These are phyloP conservation scores for Macrosteles quadrilineatus DNA, from an alignment of 1,140 invertebrate species.

Conservation along the genomic window DNA sequence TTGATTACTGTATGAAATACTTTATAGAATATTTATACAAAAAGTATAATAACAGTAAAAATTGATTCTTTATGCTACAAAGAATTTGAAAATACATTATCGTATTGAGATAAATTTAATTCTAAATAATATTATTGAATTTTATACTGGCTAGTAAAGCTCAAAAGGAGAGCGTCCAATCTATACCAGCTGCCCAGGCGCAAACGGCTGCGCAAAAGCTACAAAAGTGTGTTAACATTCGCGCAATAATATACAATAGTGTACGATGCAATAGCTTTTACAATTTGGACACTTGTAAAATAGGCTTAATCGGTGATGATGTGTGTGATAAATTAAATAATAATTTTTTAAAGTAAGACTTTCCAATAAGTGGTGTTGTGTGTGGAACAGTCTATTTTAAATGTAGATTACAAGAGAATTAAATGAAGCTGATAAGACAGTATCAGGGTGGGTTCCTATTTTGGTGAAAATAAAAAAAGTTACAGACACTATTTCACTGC, in stretches of 20 bases:
- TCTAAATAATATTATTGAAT: no score
- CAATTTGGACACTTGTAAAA: not conserved
- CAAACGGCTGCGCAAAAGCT: conserved; percentile 29
- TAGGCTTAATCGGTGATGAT: not conserved
- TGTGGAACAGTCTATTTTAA: conserved; percentile 9
- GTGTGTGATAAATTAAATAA: conserved; percentile 7
- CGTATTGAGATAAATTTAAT: no score
- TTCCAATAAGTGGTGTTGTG: not conserved
- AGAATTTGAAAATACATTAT: no score
- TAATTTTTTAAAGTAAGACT: not conserved
- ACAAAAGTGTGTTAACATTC: conserved; percentile 16
- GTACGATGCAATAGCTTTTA: conserved; percentile 20
- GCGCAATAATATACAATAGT: conserved; percentile 35
- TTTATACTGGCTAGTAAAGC: no score
- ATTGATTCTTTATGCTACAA: no score
- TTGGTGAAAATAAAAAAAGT: conserved; percentile 5
- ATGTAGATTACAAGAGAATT: not conserved
- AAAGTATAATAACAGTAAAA: no score
- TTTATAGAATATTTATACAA: no score
- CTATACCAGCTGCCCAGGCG: conserved; percentile 27
- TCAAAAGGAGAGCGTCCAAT: not conserved
- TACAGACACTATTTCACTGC: conserved; percentile 10
- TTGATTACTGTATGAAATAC: no score
- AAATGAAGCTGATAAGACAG: not conserved
- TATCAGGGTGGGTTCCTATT: conserved; percentile 20